These are phyloP conservation scores for Trachelus troglodyta DNA, from an alignment of 2,888 invertebrate species.

Conservation along the genomic window DNA sequence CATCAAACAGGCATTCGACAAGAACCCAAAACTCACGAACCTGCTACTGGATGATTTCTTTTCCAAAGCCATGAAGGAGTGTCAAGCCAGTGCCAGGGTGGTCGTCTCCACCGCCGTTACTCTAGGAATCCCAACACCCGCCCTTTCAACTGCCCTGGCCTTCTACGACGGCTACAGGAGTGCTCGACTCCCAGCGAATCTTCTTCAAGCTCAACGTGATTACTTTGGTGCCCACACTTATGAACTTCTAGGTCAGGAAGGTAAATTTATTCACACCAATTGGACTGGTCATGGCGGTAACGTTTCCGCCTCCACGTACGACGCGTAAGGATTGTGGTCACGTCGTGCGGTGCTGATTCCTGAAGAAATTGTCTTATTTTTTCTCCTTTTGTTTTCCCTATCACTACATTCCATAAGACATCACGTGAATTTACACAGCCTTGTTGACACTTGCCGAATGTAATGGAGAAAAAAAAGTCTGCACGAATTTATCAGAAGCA, in stretches of 20 bases:
- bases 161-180: conserved; percentile 98
- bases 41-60: conserved; percentile 95
- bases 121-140: conserved; percentile 93
- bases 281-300: conserved; percentile 99
- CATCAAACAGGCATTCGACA: conserved; percentile 93
- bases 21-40: conserved; percentile 87
- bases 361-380: not conserved
- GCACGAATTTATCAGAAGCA: not conserved
- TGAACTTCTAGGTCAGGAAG: conserved; percentile 87
- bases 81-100: conserved; percentile 87
- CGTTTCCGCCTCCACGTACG: conserved; percentile 93
- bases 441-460: not conserved
- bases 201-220: conserved; percentile 97
- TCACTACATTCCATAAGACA: not conserved
- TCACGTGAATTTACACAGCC: not conserved
- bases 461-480: not conserved
- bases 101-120: conserved; percentile 80
- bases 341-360: not conserved
- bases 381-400: not conserved
- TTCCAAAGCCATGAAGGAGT: conserved; percentile 81
- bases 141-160: conserved; percentile 91
- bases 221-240: conserved; percentile 99
- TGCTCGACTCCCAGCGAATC: conserved; percentile 89
- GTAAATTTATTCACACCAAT: conserved; percentile 94
- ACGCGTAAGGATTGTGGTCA: conserved; percentile 69